Base-by-base conservation (phyloP, 2,888 invertebrate genomes). In the Toxonevra muliebris region DNA sequence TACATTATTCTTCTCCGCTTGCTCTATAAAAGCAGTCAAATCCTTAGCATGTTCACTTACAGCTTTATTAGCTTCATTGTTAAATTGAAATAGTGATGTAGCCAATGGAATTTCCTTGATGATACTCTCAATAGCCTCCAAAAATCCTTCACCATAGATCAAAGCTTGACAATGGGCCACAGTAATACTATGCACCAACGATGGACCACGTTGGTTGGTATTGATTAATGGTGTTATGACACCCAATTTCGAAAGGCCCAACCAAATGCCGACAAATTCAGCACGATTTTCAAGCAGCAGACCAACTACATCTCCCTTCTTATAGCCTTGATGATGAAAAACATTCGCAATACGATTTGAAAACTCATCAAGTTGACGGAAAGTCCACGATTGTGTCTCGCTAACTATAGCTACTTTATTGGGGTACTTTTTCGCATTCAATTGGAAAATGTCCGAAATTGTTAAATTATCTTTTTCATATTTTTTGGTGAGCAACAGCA, bases 231-330 rank as follows among this genome's bases (percentile, higher is more conserved):
- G 96, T 0, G 93, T 88, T 45, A 96, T 89, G 0, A 93, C 89
- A 0, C 96, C 95, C 17, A 94, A 86, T 85, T 98, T 96, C 13
- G 95, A 91, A 61, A 96, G 88, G 0, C 98, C 99, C 65, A 99
- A 87, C 98, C 98, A 99, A 48, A 92, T 91, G 53, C 92, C 92
- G 2, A 97, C 92, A 86, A 93, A 95, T 84, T 98, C 96, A 0
- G 96, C 94, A 52, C 94, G 90, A 85, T 97, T 98, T 84, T 96
- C 96, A 87, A 97, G 89, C 84, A 96, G 90, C 20, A 99, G 87
- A 0, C 93, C 96, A 0, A 99, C 93, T 0, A 92, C 90, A 84
- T 98, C 96, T 0, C 96, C 97, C 73, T 92, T 91, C 75, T 92
- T 90, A 74, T 93, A 92, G n/a, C 96, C 96, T 72, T 92, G 90